Evolutionary conservation across 2,888 invertebrate genomes (phyloP), one percentile per base, ranked within the genome.

Genomic region (Trisateles emortualis): DNA sequence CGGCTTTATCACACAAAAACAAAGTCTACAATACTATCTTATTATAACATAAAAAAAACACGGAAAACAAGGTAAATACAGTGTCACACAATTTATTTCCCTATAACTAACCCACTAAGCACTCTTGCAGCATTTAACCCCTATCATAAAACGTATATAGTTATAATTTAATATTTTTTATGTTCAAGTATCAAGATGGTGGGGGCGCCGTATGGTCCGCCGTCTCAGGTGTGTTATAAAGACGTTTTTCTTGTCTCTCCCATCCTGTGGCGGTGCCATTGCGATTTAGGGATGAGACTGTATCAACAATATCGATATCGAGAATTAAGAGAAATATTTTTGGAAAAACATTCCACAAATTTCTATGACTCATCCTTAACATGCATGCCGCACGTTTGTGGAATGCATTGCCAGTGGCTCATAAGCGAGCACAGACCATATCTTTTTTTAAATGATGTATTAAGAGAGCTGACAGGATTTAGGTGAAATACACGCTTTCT

Each of bases 161-260:
- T 10, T 41, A 36, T 50, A 47, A 46, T 47, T 39, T 50, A 54
- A 55, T 64, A 56, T 51, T 56, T 59, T n/a, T 64, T 51, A 54
- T 26, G 26, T 45, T 46, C 22, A 79, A 88, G 83, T 82, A 86
- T 81, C 88, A 84, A 86, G 72, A 73, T 52, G 11, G 22, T 50
- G 58, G 2, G 38, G 66, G 68, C 69, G 72, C 42, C 17, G 71
- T 77, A 76, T 44, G 67, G 76, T 74, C 73, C 68, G 72, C 50
- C 80, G 68, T 75, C 87, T 79, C 90, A 91, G 90, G 90, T 91
- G 90, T 76, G 82, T 83, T 82, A 80, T 83, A 79, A 85, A 87
- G 88, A 88, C 86, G 84, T 90, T 90, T 90, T 90, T 90, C 90
- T 89, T 86, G 83, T 83, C 79, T 74, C 79, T 74, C 79, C 64